Evolutionary conservation across 1,140 invertebrate genomes (phyloP), one percentile per base, ranked within the genome.

Genomic region (Orius insidiosus): DNA sequence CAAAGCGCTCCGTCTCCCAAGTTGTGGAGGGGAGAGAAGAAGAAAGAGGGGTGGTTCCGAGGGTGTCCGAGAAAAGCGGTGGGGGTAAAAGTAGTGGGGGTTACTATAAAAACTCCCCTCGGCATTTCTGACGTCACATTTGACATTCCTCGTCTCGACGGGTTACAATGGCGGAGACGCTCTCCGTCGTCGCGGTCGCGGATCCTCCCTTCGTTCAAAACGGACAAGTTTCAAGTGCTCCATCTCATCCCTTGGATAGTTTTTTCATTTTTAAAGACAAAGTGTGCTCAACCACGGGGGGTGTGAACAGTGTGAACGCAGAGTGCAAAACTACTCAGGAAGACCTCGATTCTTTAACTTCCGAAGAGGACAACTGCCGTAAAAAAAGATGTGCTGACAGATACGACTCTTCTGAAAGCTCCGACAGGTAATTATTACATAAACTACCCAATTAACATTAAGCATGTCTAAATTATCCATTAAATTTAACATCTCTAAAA

Each of bases 321-420:
- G 49, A 38, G 24, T 24, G 24, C 24, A 24, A 24, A 24, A 24
- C 24, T 24, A 24, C 24, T 24, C 24, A 24, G 18, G 30, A 19
- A 31, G 15, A 43, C 16, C 41, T 44, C 44, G 46, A 45, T 18
- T 47, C 35, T 31, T 41, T 42, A 31, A 18, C 38, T 39, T 44
- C 46, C 30, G 48, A 52, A 40, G 52, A 51, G 19, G 52, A 55
- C 32, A 55, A 52, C 51, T 77, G 72, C 59, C 74, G 78, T 60
- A 84, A 83, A 69, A 85, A 82, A 64, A 71, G 82, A 64, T 84
- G 81, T 65, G 69, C 78, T 58, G 81, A 85, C 72, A 71, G 81
- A 70, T 85, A 83, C 69, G 82, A 86, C 70, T 85, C 81, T 63
- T 85, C 81, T 56, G 82, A 85, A 67, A 85, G 81, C 61, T 84